phyloP scores from a whole-genome alignment of 92 coral and sea anemone species.

The Micromussa lordhowensis region DNA sequence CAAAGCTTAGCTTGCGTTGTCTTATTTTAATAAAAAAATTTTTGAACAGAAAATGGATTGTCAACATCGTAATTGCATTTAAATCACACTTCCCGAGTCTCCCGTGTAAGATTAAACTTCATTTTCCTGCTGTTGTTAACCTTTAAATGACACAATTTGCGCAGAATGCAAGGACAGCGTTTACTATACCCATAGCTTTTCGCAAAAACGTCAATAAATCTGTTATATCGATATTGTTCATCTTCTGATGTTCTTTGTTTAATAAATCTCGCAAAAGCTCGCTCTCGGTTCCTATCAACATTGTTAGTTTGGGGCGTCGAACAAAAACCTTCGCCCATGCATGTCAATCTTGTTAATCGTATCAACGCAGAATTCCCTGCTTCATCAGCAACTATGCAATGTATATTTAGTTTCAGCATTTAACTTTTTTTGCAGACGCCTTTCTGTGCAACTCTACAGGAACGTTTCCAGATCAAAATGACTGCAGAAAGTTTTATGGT shows the following conservation, averaged over 20 bases:
- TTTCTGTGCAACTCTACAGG: slow-evolving; percentile 29
- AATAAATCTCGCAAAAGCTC: background rate
- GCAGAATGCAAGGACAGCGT: no score
- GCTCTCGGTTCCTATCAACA: background rate
- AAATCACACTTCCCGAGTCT: background rate
- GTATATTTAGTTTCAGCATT: background rate
- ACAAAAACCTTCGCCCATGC: background rate
- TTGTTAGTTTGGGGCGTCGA: background rate
- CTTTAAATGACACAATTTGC: background rate
- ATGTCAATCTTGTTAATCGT: no score
- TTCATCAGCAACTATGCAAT: background rate
- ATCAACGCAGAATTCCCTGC: no score
- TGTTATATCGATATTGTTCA: no score
- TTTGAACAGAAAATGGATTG: background rate
- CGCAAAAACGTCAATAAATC: background rate
- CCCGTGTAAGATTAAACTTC: background rate
- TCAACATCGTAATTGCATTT: background rate
- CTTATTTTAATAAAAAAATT: background rate
- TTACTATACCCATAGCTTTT: background rate
- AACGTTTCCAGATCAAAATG: slow-evolving; percentile 31
- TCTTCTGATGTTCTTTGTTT: background rate
- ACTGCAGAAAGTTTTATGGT: slow-evolving; percentile 29
- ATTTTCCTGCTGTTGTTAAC: background rate
- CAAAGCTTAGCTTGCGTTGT: background rate
- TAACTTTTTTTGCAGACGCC: slow-evolving; percentile 26